Percentiles rank a stretch among this genome's conserved stretches.
Conservation (phyloP, 1,140 invertebrate genomes). For the Anastatus disparis region DNA sequence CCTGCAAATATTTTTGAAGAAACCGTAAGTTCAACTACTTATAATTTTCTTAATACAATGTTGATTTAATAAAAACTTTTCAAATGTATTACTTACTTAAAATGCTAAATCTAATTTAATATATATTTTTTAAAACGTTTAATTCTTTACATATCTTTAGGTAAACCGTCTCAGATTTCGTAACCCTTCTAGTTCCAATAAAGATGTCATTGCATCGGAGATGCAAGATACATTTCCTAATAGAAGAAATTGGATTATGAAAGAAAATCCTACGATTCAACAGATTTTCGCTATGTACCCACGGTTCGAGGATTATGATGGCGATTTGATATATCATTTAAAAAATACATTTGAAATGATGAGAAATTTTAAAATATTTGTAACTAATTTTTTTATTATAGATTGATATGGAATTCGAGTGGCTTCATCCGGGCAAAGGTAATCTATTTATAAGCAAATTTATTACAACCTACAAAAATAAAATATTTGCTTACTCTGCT, state of each 20-base stretch:
- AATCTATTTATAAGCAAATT: not conserved
- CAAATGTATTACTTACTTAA: too few species aligned
- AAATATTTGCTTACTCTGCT: not conserved
- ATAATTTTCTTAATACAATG: not conserved
- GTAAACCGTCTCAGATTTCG: not conserved
- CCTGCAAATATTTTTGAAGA: not conserved
- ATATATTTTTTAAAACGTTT: not conserved
- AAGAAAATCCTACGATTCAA: conserved; percentile 4
- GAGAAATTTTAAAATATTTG: not conserved
- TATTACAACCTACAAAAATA: not conserved
- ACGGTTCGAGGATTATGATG: conserved; percentile 31
- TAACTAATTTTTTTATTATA: not conserved
- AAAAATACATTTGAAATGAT: not conserved
- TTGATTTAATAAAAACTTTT: not conserved
- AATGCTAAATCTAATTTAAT: not conserved
- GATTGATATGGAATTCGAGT: not conserved
- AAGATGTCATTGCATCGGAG: not conserved
- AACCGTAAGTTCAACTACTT: not conserved
- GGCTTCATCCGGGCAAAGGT: not conserved
- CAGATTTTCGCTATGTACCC: conserved; percentile 23
- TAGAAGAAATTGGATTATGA: conserved; percentile 29
- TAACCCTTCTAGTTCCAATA: not conserved
- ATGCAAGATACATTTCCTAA: conserved; percentile 32
- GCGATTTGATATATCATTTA: conserved; percentile 26
- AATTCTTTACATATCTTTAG: not conserved